Base-by-base conservation (phyloP, 2,113 vertebrate species). In the Antidorcas marsupialis region DNA sequence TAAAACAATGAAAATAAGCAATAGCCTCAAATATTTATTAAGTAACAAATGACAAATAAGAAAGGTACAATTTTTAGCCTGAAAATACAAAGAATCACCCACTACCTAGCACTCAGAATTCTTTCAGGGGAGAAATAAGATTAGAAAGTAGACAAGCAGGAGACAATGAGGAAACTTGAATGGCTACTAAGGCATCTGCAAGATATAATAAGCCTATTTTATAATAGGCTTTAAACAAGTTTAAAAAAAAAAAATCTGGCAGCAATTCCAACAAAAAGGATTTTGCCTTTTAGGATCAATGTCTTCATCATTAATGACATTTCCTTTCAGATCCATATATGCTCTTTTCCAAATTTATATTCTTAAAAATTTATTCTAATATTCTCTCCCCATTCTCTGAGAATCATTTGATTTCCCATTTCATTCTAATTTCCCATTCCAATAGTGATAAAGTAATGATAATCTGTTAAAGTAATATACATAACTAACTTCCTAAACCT, bases 1-100 rank as follows among this genome's bases (percentile, higher is more conserved):
- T 53, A n/a, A 39, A 96, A 94, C 12, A 94, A 86, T 52, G 23
- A 91, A 91, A 96, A 47, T 86, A 85, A 67, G 30, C 36, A 94
- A 76, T 2, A 76, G 62, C n/a, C 78, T 83, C 45, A 87, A 94
- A 88, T 27, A 62, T 36, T 85, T 52, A 82, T 36, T 53, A 83
- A 87, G 13, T 53, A 71, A 74, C 23, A 62, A 83, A 92, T 47
- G 53, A 74, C 36, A 88, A 53, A 5, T 30, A 59, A 36, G 87
- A 96, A 89, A 85, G 30, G 36, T 84, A 83, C 2, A 47, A 87
- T 36, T 87, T 90, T 81, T 57, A 87, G 71, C 27, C 76, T 88
- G 30, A 87, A 71, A 81, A 93, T 85, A 89, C 12, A 89, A 79
- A 94, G 27, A 39, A 76, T 53, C 60, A 89, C 14, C 47, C 39